Evolutionary conservation across 2,888 invertebrate genomes (phyloP).

Genomic region (Asteroscopus sphinx): DNA sequence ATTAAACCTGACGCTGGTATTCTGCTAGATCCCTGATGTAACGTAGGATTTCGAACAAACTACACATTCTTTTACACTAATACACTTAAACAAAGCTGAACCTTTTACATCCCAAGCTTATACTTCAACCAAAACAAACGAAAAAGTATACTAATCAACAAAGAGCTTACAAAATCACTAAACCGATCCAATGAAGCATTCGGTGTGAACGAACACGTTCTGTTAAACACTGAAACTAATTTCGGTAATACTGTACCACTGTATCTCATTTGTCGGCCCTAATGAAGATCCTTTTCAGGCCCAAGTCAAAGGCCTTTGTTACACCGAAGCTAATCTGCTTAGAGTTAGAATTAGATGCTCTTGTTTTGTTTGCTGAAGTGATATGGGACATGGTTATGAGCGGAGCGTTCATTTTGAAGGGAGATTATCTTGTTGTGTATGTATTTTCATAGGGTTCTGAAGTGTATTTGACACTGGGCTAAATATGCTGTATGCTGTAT

Average conservation of each 20-base stretch:
- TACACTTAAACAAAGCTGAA: conserved; percentile 3
- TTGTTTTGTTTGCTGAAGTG: conserved; percentile 14
- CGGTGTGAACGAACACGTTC: conserved; percentile 48
- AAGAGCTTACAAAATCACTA: conserved; percentile 41
- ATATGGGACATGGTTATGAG: conserved; percentile 9
- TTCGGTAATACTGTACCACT: conserved; percentile 65
- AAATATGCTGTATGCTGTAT: no score
- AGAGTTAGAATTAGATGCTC: conserved; percentile 9
- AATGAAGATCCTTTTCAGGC: conserved; percentile 74
- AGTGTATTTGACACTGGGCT: not conserved
- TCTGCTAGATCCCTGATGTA: no score
- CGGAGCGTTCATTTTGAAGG: conserved; percentile 1
- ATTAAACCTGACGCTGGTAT: no score
- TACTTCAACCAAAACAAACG: conserved; percentile 5
- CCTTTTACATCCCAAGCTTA: not conserved
- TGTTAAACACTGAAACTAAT: conserved; percentile 66
- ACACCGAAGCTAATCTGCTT: conserved; percentile 54
- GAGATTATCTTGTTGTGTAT: no score
- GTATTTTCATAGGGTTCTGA: not conserved
- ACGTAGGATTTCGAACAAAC: no score
- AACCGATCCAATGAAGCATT: conserved; percentile 56
- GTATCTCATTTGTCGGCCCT: conserved; percentile 73
- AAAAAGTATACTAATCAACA: conserved; percentile 18
- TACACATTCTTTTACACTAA: no score
- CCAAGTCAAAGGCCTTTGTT: conserved; percentile 52